Base-by-base conservation (phyloP, 2,113 vertebrate species). In the Megaceryle maxima region DNA sequence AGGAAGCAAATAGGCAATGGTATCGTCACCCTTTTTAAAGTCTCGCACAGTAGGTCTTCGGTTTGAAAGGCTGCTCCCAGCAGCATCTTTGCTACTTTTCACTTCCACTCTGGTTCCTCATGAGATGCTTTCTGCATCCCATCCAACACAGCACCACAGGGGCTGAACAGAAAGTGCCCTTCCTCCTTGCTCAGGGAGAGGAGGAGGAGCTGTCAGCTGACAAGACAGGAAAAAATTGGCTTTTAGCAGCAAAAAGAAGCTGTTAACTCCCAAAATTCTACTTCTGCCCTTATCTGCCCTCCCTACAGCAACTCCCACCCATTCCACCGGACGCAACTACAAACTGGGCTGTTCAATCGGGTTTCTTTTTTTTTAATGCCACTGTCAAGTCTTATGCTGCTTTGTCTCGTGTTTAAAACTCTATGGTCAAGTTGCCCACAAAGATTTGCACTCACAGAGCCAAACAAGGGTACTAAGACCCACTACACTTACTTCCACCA, bases 311-410 rank as follows among this genome's bases (percentile, higher is more conserved):
- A 9, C 25, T 59, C 22, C 62, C 31, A 63, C 28, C 11, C 41
- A 15, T 6, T 78, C 6, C 60, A 66, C 11, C 21, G n/a, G 22
- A 11, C 25, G 28, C 2, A 11, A 48, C 33, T 76, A 28, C 33
- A 59, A 76, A 44, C 43, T 10, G 21, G 31, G 25, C 25, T 44
- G 7, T 48, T 70, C 53, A 53, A 8, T 44, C 20, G 24, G 8
- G 17, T 8, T 29, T 53, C 15, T 46, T 70, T 75, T 20, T 5
- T 63, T 76, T 81, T 29, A 18, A 18, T 22, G 19, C 17, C 35
- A 69, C 35, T 13, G 26, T n/a, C 15, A 55, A 60, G 33, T 26
- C 22, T n/a, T 35, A 43, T 0, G 0, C 10, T 67, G 5, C n/a
- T 78, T 81, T 66, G 12, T 43, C 33, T n/a, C 51, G 8, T 29